Evolutionary conservation across 2,797 vertebrate genomes (phyloP).

Genomic region (Loriculus beryllinus): DNA sequence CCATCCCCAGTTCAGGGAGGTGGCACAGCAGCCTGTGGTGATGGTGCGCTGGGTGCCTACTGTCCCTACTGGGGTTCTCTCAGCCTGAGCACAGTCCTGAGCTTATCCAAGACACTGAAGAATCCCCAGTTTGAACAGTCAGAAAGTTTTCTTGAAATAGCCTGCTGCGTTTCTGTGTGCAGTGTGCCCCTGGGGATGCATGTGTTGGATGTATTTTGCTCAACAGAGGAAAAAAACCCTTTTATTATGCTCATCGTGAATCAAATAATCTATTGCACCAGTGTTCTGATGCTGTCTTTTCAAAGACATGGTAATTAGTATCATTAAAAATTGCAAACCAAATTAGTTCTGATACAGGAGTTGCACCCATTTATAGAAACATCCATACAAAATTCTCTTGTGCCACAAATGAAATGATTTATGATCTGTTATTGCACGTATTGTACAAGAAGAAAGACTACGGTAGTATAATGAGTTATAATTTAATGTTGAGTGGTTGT

Average conservation of each 20-base stretch:
- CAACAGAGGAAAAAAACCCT: background rate
- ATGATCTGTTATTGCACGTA: accelerated
- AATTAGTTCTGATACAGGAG: background rate
- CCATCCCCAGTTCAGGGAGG: background rate
- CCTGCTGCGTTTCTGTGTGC: background rate
- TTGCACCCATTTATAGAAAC: background rate
- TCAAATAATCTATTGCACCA: background rate
- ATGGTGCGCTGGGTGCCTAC: accelerated
- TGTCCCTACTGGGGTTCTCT: background rate
- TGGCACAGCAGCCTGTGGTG: background rate
- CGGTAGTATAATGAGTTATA: background rate
- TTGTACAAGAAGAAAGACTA: background rate
- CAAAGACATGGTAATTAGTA: background rate
- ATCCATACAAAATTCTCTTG: background rate
- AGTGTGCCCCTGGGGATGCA: background rate
- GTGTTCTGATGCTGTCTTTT: background rate
- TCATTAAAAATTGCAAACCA: background rate
- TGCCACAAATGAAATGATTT: background rate
- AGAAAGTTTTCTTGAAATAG: background rate
- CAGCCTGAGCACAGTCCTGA: background rate
- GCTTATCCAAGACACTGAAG: background rate
- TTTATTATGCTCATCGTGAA: background rate
- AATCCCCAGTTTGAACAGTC: background rate
- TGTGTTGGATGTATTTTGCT: background rate
- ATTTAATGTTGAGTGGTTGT: background rate